phyloP scores from a whole-genome alignment of 1,140 invertebrate species.

The Drosophila kikkawai region DNA sequence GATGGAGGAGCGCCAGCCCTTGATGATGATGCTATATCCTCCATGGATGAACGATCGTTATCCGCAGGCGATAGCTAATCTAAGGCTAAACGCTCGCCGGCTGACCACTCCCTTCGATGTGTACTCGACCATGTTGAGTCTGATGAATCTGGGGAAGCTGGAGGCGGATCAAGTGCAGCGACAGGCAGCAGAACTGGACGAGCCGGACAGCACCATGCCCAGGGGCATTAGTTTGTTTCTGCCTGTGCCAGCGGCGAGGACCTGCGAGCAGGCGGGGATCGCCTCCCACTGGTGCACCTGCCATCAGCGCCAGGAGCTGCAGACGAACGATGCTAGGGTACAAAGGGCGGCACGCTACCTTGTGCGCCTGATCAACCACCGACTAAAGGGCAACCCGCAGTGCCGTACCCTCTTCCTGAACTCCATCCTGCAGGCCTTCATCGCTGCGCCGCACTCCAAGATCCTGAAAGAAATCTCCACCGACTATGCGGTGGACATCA shows the following conservation, averaged over 20 bases:
- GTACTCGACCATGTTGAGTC: slow-evolving; percentile 88
- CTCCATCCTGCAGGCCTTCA: slow-evolving; percentile 75
- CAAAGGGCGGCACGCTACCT: slow-evolving; percentile 86
- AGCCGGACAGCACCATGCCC: slow-evolving; percentile 68
- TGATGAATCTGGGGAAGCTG: slow-evolving; percentile 86
- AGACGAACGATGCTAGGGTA: slow-evolving; percentile 85
- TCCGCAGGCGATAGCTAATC: slow-evolving; percentile 88
- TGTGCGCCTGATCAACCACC: slow-evolving; percentile 88
- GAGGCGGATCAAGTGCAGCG: slow-evolving; percentile 61
- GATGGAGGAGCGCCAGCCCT: slow-evolving; percentile 94
- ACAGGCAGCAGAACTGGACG: slow-evolving; percentile 57
- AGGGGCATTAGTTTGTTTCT: slow-evolving; percentile 92
- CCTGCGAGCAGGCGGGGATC: slow-evolving; percentile 91
- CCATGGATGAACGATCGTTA: slow-evolving; percentile 89
- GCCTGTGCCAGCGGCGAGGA: slow-evolving; percentile 89
- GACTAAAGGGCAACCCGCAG: slow-evolving; percentile 87
- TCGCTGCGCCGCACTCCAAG: slow-evolving; percentile 73
- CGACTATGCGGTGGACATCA: slow-evolving; percentile 87
- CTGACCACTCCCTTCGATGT: slow-evolving; percentile 94
- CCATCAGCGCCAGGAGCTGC: slow-evolving; percentile 87
- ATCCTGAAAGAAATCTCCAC: slow-evolving; percentile 84
- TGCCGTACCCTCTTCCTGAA: slow-evolving; percentile 86
- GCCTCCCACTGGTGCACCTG: slow-evolving; percentile 94
- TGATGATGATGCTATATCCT: slow-evolving; percentile 92
- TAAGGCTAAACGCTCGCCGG: slow-evolving; percentile 89